Percentiles rank a stretch among this genome's conserved stretches.
These are phyloP conservation scores for Mimumesa dahlbomi DNA, from an alignment of 2,888 invertebrate species.

Conservation along the genomic window DNA sequence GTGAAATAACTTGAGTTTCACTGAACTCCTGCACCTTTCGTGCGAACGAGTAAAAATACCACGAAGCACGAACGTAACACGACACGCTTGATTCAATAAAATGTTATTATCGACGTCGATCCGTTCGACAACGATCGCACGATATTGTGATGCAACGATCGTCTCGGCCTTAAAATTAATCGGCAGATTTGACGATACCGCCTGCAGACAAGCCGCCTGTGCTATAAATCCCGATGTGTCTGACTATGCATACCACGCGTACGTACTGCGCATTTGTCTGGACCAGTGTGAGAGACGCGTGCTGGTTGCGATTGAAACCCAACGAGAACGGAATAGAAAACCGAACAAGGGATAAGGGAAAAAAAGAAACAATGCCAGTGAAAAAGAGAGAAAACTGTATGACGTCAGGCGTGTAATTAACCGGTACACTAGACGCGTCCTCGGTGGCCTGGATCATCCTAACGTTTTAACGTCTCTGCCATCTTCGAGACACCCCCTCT, in stretches of 20 bases:
- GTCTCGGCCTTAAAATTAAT: conserved; percentile 40
- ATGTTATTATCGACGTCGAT: too few relatives aligned
- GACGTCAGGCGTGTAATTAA: conserved; percentile 66
- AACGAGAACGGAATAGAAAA: too few relatives aligned
- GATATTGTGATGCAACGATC: background rate
- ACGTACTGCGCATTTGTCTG: conserved; percentile 63
- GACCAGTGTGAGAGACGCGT: conserved; percentile 30
- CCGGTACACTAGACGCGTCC: conserved; percentile 66
- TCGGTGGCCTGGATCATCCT: conserved; percentile 46
- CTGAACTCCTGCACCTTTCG: too few relatives aligned
- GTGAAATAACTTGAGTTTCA: too few relatives aligned
- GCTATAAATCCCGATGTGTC: conserved; percentile 64
- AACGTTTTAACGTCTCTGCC: conserved; percentile 14
- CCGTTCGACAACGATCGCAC: background rate
- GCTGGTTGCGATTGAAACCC: too few relatives aligned
- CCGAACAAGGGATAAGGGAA: conserved; percentile 5
- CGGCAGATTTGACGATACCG: conserved; percentile 40
- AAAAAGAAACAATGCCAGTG: conserved; percentile 9
- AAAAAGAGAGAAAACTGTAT: conserved; percentile 18
- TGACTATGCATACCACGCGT: too few relatives aligned
- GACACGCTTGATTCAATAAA: too few relatives aligned
- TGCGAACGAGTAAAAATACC: too few relatives aligned
- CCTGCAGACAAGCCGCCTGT: background rate
- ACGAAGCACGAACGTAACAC: too few relatives aligned
- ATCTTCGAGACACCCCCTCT: background rate